These are phyloP conservation scores for Drosophila oshimai DNA, from an alignment of 1,140 invertebrate genomes.

Conservation along the genomic window DNA sequence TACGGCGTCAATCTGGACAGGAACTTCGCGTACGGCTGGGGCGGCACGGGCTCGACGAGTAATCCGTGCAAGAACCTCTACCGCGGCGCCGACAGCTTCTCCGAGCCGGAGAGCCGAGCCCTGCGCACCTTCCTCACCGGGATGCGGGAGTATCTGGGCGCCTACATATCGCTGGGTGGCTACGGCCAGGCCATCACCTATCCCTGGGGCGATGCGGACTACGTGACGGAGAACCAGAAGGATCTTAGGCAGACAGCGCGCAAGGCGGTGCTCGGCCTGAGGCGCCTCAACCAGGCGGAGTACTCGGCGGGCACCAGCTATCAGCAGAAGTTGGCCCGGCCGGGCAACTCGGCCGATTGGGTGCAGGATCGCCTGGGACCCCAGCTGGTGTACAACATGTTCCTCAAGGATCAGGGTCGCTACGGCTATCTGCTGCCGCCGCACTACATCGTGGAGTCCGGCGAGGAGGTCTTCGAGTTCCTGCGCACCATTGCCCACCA, in stretches of 20 bases:
- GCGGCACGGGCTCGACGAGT: conserved; percentile 88
- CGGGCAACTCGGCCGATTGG: conserved; percentile 88
- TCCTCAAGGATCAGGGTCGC: conserved; percentile 89
- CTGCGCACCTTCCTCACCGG: conserved; percentile 86
- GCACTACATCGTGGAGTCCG: conserved; percentile 89
- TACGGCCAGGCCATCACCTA: conserved; percentile 88
- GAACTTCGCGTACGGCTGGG: conserved; percentile 92
- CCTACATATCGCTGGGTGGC: conserved; percentile 90
- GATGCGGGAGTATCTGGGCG: conserved; percentile 61
- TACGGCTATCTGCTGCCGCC: conserved; percentile 91
- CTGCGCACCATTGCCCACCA: conserved; percentile 87
- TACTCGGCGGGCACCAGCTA: conserved; percentile 75
- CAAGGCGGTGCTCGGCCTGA: conserved; percentile 59
- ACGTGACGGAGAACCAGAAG: conserved; percentile 60
- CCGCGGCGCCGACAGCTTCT: conserved; percentile 90
- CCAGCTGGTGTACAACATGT: conserved; percentile 90
- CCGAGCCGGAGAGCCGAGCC: conserved; percentile 91
- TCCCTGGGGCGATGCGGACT: conserved; percentile 78
- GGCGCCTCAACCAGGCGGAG: conserved; percentile 67
- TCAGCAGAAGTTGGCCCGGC: conserved; percentile 63
- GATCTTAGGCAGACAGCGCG: conserved; percentile 52
- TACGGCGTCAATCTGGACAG: conserved; percentile 91
- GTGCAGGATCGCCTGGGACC: conserved; percentile 86
- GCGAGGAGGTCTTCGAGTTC: conserved; percentile 90
- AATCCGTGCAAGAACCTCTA: conserved; percentile 92